Evolutionary conservation across 1,140 invertebrate genomes (phyloP), one percentile per base, ranked within the genome.

Genomic region (Choristoneura fumiferana): DNA sequence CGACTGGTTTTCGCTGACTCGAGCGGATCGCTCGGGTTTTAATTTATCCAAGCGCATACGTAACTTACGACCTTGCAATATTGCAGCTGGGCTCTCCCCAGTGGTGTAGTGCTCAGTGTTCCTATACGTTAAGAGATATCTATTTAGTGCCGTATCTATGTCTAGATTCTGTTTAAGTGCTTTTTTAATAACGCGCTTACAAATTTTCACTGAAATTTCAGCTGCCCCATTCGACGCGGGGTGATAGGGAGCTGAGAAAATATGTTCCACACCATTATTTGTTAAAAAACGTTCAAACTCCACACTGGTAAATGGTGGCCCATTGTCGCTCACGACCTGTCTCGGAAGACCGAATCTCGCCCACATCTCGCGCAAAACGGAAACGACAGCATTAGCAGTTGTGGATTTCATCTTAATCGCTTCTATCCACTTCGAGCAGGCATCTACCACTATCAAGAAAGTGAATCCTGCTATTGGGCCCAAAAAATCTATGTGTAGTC

Each of bases 251-350:
- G 22, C 2, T 3, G 22, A 29, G 6, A 29, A 29, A 29, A 64
- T 58, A 6, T 58, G 57, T 49, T 58, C 55, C 0, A 79, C 66
- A 8, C 65, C 65, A 62, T 76, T 65, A 49, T 15, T 57, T 18
- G 37, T 63, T 1, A 82, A 65, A 61, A 78, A 81, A 8, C 38
- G 12, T 54, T 58, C 37, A 38, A 79, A 79, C 33, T 69, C 58
- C 6, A 29, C 22, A 29, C 22, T 37, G 10, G 65, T 76, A 35
- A 82, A 79, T 12, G 65, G 63, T 3, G 75, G 65, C 8, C 72
- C 79, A 65, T 81, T 78, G 57, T 84, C 77, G 36, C 63, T 67
- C 8, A 83, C 73, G 1, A 83, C 13, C 1, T 68, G 61, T 55
- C 73, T 59, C 15, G 76, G 76, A 13, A 76, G 60, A 1, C 71